phyloP scores from a whole-genome alignment of 2,888 invertebrate genomes.

The Tethea ocularis region DNA sequence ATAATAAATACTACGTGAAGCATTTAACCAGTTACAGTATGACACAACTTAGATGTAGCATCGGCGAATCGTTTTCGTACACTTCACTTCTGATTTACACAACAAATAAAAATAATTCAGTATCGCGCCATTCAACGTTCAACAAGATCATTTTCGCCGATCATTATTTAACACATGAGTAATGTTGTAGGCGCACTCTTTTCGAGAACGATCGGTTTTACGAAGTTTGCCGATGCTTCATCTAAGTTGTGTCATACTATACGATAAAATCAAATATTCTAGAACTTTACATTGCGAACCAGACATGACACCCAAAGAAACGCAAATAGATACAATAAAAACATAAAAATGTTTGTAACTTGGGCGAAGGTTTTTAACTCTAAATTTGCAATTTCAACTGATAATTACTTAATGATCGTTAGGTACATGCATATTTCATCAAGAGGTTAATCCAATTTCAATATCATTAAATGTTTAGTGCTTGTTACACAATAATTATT shows the following conservation, averaged over 20 bases:
- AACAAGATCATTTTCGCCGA: too few relatives aligned
- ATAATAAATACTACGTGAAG: too few relatives aligned
- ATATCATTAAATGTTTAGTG: not conserved
- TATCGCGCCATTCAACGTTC: too few relatives aligned
- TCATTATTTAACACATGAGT: too few relatives aligned
- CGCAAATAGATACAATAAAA: not conserved
- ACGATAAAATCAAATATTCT: not conserved
- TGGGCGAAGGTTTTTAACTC: not conserved
- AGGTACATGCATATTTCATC: not conserved
- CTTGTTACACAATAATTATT: not conserved
- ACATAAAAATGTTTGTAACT: not conserved
- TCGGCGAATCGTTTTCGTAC: too few relatives aligned
- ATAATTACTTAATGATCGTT: not conserved
- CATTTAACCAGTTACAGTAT: not conserved
- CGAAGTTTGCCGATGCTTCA: too few relatives aligned
- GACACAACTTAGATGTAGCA: too few relatives aligned
- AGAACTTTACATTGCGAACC: not conserved
- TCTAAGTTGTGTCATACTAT: too few relatives aligned
- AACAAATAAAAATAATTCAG: too few relatives aligned
- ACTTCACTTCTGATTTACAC: too few relatives aligned
- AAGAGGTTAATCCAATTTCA: not conserved
- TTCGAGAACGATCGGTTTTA: too few relatives aligned
- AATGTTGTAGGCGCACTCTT: too few relatives aligned
- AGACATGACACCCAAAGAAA: not conserved
- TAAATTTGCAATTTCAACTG: not conserved